Evolutionary conservation across 2,888 invertebrate species (phyloP), one percentile per base, ranked within the genome.

Genomic region (Lepeophtheirus nordmannii): DNA sequence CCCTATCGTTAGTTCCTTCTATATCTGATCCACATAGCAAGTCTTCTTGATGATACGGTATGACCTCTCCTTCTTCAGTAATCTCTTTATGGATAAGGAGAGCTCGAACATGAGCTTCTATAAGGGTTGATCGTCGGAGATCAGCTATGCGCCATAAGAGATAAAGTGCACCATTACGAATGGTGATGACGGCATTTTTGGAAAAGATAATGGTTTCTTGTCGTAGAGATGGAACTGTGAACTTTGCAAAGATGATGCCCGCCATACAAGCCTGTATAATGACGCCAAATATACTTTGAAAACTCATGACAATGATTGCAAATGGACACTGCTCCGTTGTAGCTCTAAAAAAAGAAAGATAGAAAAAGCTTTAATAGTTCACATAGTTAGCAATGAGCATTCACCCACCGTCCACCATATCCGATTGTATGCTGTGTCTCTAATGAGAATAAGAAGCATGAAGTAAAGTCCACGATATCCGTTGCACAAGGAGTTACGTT

Each of bases 371-470:
- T 5, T 30, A 30, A 5, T 5, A 30, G 30, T 7, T 30, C 2
- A 30, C 7, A 7, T 30, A 30, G 7, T 5, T 30, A 30, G 2
- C 2, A 30, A 30, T 30, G 30, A 30, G 30, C 7, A 5, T 53
- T n/a, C 1, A 23, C 62, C 20, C 40, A 62, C 62, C 62, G 39
- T 62, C 38, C 62, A 17, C 62, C 62, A 62, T 90, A 91, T 64
- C 90, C 92, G 71, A 94, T 94, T 10, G 94, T 96, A 76, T 93
- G 92, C 75, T 96, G 94, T 1, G 94, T 94, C 80, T 96, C 96
- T 65, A 96, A 87, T 70, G 91, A 92, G 79, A 94, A 96, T 59
- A 96, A 81, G 76, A 96, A 91, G 72, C 93, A 91, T 62, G 93
- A 89, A 62, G 89, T 87, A 76, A 96, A 93, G 67, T 88, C 83